Evolutionary conservation across 2,888 invertebrate genomes (phyloP), one percentile per base, ranked within the genome.

Genomic region (Abrostola triplasia): DNA sequence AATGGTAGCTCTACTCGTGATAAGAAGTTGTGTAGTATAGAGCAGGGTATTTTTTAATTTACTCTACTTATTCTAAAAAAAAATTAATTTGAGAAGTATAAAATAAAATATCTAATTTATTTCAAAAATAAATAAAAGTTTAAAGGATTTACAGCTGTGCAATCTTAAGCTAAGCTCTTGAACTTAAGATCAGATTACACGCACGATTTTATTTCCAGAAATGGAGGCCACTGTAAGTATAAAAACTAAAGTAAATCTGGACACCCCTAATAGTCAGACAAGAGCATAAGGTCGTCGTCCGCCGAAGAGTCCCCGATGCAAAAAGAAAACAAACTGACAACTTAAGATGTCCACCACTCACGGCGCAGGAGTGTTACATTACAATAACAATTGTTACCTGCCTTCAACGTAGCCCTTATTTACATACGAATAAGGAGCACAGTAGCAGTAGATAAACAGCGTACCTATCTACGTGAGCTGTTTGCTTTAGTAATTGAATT

Each of bases 301-400:
- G 88, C 59, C 66, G 76, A 81, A 91, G 89, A 86, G 86, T 77
- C 79, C 76, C 86, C 85, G 85, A 86, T 87, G 89, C 90, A 89
- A 90, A 92, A 92, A 92, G 90, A 93, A 92, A 93, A 92, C 88
- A 91, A 88, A 88, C 89, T 91, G 90, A 92, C 92, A 92, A 89
- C 87, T 90, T 87, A 90, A 93, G 92, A 91, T 90, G 90, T 91
- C 91, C 91, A 86, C 82, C 81, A 85, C 86, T 89, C 84, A 72
- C 81, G 77, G 79, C 80, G 68, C 74, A 68, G 77, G 64, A 89
- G 89, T 88, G 88, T 90, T 86, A 86, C 87, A 91, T 92, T 92
- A 93, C 89, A 93, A 94, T 92, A 92, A 92, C 92, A 92, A 91
- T 78, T 53, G 74, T 65, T 76, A 76, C 68, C 64, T 73, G 66